Evolutionary conservation across 2,797 vertebrate species (phyloP).

Genomic region (Danio tinwini): DNA sequence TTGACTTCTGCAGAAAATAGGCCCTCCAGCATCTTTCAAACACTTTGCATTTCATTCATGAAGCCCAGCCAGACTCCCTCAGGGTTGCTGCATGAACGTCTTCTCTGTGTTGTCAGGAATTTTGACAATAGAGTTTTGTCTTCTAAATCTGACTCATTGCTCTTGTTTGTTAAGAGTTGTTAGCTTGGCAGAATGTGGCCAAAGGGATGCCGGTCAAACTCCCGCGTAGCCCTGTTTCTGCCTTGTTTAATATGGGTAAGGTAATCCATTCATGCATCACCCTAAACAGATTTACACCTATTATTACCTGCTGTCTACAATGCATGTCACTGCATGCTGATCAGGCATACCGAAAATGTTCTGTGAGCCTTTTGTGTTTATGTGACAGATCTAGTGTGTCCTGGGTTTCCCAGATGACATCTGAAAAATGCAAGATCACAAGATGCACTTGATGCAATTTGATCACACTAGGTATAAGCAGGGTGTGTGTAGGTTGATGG

Average conservation of each 20-base stretch:
- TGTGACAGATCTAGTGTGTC: not conserved
- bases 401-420: not conserved
- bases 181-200: not conserved
- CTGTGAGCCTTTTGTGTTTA: not conserved
- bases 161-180: constrained; percentile 14
- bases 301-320: not conserved
- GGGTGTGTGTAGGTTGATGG: constrained; percentile 2
- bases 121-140: constrained; percentile 11
- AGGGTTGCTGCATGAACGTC: constrained; percentile 1
- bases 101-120: constrained; percentile 15
- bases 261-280: not conserved
- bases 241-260: not conserved
- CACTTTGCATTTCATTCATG: constrained; percentile 8
- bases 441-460: not conserved
- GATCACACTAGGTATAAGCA: not conserved
- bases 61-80: constrained; percentile 16
- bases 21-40: not conserved
- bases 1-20: not conserved
- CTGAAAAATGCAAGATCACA: not conserved
- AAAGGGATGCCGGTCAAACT: not conserved
- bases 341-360: not conserved
- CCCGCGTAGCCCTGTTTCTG: not conserved
- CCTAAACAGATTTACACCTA: not conserved
- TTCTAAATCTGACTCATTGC: not conserved
- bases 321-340: not conserved